Evolutionary conservation across 2,797 vertebrate species (phyloP), one percentile per base, ranked within the genome.

Genomic region (Graptemys geographica): DNA sequence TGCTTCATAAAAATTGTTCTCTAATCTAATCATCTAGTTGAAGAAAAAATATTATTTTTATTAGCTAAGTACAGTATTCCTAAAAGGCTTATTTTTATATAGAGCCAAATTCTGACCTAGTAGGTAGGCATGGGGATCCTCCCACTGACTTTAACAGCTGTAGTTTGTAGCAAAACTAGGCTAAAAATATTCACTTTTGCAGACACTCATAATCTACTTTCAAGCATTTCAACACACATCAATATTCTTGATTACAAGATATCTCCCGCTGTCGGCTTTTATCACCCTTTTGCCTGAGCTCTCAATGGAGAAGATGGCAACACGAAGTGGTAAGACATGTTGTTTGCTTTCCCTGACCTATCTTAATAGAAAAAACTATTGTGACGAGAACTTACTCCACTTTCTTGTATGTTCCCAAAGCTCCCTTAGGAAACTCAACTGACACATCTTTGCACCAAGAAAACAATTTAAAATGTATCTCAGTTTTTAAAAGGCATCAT

Each of bases 1-100:
- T 86, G 41, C 23, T 91, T 92, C 76, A 88, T 92, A 91, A 94
- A 95, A 92, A 79, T 57, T 91, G 56, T 53, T 53, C 33, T 90
- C 79, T 10, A 47, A 74, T 85, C 16, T 80, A 83, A 83, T 3
- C 62, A 37, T 83, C 65, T 28, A 13, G 83, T 56, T 57, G 87
- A 62, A 69, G 52, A 81, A 94, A 79, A 47, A 3, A 76, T 18
- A 19, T 12, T 65, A 21, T 89, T 92, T 86, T 15, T 44, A 86
- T 74, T 88, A 79, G 51, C 86, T 74, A n/a, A 19, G 13, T 79
- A 55, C 28, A 79, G 18, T 33, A 21, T 52, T 79, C 18, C 78
- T 79, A 10, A 79, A 74, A 74, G 16, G 47, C 47, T 44, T 51
- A 31, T 79, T 79, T 79, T 47, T 28, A 25, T 27, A 74, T 44